phyloP scores from a whole-genome alignment of 2,888 invertebrate species.

The Drosophila mimica region DNA sequence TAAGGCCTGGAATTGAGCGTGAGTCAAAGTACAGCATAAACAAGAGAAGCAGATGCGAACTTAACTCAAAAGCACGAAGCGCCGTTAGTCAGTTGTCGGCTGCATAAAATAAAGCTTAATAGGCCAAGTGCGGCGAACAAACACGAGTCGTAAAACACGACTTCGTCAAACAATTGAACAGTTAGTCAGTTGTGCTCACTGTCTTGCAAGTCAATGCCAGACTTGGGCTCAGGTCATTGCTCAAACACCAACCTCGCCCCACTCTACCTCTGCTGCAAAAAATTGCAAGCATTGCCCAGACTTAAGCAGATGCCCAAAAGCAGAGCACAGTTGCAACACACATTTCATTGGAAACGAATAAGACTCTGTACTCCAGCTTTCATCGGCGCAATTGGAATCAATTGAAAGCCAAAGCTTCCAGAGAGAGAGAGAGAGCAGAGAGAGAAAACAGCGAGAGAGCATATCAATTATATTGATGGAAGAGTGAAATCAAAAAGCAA shows the following conservation, averaged over 20 bases:
- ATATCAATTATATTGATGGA: not conserved
- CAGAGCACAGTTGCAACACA: constrained; percentile 48
- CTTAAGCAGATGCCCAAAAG: constrained; percentile 53
- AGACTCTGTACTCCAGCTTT: constrained; percentile 25
- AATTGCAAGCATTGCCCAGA: constrained; percentile 55
- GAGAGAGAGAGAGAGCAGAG: constrained; percentile 13
- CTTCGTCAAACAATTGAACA: constrained; percentile 9
- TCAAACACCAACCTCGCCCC: constrained; percentile 31
- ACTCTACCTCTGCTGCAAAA: not conserved
- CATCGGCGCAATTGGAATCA: constrained; percentile 37
- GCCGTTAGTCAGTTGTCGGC: constrained; percentile 59
- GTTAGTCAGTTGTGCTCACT: constrained; percentile 22
- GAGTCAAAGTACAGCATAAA: constrained; percentile 34
- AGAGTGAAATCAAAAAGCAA: constrained; percentile 43
- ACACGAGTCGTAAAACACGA: constrained; percentile 34
- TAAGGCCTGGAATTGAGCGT: constrained; percentile 62
- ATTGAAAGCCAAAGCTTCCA: constrained; percentile 44
- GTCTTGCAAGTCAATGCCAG: constrained; percentile 56
- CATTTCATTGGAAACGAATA: constrained; percentile 35
- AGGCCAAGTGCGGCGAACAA: constrained; percentile 36
- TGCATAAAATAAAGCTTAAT: constrained; percentile 48
- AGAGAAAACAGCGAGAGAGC: constrained; percentile 10
- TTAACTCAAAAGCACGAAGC: constrained; percentile 40
- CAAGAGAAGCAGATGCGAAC: constrained; percentile 33
- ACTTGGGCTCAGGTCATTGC: constrained; percentile 36